Conservation (phyloP, 2,113 vertebrate species). For the Prionailurus viverrinus region DNA sequence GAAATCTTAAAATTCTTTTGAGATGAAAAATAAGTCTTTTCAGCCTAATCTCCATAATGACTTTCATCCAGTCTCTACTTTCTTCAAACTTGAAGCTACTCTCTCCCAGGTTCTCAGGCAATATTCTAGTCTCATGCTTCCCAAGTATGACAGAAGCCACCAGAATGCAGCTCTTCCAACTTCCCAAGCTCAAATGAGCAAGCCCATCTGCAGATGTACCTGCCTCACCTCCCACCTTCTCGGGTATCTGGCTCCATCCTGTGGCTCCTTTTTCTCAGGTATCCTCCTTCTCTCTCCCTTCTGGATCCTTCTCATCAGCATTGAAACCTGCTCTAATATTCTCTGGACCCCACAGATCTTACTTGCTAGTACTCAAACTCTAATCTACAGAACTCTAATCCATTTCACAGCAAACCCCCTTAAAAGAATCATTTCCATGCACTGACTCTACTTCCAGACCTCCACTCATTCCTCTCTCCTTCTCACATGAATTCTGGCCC, state of each 20-base stretch:
- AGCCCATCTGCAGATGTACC: background rate
- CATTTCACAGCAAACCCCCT: background rate
- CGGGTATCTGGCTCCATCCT: background rate
- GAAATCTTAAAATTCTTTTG: background rate
- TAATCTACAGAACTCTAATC: background rate
- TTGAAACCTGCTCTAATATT: background rate
- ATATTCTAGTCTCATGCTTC: background rate
- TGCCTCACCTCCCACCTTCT: background rate
- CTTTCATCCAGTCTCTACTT: background rate
- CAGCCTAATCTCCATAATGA: background rate
- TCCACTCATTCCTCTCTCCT: background rate
- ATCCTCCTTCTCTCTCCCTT: background rate
- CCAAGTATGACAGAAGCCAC: background rate
- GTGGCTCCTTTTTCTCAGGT: background rate
- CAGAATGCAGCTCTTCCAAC: background rate
- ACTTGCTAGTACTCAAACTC: background rate
- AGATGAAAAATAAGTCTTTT: background rate
- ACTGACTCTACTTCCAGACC: background rate
- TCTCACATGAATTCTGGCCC: background rate
- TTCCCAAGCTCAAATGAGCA: background rate
- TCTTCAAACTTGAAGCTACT: background rate
- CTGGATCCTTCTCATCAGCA: background rate
- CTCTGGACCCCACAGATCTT: background rate
- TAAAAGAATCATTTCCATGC: background rate
- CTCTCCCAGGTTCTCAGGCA: background rate